phyloP scores from a whole-genome alignment of 64 coral and sea anemone genomes.

The Dendronephthya gigantea region DNA sequence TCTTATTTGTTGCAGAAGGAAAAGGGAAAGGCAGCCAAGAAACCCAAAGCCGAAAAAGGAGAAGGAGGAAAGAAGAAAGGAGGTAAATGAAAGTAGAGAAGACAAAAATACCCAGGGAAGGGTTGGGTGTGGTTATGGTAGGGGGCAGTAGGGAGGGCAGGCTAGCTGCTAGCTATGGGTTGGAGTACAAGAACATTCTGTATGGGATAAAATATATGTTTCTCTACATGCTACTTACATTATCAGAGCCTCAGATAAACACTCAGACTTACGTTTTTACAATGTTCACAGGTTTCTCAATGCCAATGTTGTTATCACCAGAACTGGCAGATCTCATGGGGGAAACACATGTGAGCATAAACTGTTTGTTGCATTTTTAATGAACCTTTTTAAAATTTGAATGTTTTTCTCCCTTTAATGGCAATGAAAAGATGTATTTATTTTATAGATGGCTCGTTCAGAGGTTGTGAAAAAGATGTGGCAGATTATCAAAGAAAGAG shows the following conservation, averaged over 20 bases:
- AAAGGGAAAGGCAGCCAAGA: not conserved
- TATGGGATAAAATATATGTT: no score
- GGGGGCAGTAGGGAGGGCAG: no score
- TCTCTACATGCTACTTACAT: no score
- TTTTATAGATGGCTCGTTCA: conserved; percentile 56
- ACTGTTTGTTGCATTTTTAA: no score
- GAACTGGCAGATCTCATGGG: conserved; percentile 61
- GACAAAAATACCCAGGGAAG: no score
- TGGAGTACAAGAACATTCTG: no score
- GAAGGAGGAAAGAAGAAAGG: conserved; percentile 6
- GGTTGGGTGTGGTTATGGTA: no score
- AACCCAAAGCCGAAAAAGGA: conserved; percentile 4
- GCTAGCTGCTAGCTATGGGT: no score
- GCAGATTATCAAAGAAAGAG: conserved; percentile 78
- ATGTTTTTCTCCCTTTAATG: not conserved
- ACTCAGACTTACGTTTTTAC: not conserved
- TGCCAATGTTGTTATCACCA: conserved; percentile 51
- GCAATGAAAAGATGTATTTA: not conserved
- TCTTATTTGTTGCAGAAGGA: not conserved
- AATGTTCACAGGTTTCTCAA: conserved; percentile 40
- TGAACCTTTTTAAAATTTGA: not conserved
- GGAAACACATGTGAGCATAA: conserved; percentile 48
- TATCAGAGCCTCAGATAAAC: no score
- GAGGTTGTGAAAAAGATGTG: conserved; percentile 87
- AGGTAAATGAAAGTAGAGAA: not conserved